Evolutionary conservation across 2,888 invertebrate species (phyloP).

Genomic region (Fabriciana adippe): DNA sequence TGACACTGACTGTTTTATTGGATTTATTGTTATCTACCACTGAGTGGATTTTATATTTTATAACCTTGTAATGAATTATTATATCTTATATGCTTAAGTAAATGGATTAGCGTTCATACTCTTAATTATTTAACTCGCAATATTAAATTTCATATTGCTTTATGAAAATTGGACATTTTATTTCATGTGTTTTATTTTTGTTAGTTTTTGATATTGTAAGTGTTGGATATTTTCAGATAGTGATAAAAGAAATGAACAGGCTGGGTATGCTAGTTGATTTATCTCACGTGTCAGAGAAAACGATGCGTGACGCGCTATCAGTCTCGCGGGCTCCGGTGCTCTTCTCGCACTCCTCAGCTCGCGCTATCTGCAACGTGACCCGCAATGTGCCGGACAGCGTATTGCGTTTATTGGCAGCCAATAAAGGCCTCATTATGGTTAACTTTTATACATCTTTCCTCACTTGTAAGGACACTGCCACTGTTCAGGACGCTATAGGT

Average conservation of each 20-base stretch:
- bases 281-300: constrained; percentile 90
- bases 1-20: too few relatives aligned
- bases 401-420: constrained; percentile 86
- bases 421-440: constrained; percentile 93
- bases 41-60: too few relatives aligned
- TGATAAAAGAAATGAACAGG: constrained; percentile 94
- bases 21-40: too few relatives aligned
- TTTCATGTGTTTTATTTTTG: too few relatives aligned
- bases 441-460: constrained; percentile 92
- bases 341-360: constrained; percentile 93
- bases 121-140: background rate
- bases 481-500: constrained; percentile 91
- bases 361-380: constrained; percentile 89
- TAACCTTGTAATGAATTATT: too few relatives aligned
- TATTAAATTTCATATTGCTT: background rate
- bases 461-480: constrained; percentile 88
- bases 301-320: constrained; percentile 90
- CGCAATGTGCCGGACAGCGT: constrained; percentile 92
- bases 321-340: constrained; percentile 91
- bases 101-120: background rate
- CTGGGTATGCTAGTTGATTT: constrained; percentile 94
- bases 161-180: background rate
- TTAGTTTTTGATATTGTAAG: too few relatives aligned
- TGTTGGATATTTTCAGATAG: constrained; percentile 75
- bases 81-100: too few relatives aligned